Base-by-base conservation (phyloP, 2,797 vertebrate species). In the Myiothlypis chrysogaster region DNA sequence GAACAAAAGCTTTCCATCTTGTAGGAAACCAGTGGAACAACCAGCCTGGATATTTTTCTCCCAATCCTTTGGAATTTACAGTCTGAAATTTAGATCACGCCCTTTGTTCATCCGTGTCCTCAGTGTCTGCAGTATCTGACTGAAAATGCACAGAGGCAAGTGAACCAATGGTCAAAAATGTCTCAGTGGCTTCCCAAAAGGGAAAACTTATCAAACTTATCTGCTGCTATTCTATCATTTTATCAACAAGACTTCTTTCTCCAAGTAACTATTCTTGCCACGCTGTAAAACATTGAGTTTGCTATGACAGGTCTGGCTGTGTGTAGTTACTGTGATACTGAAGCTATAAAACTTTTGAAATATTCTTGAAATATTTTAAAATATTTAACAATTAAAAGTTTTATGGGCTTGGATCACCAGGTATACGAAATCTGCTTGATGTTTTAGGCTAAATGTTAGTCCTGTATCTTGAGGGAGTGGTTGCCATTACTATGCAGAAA, bases 401-500 rank as follows among this genome's bases (percentile, higher is more conserved):
- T 69, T 43, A 24, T 78, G 23, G n/a, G 41, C 18, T 78, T 85
- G 61, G 25, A 69, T 85, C 75, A 76, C 65, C 66, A 94, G 19
- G 12, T 8, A 6, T 8, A 52, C 35, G 32, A 93, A 64, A 83
- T 63, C 44, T 17, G 22, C 66, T 70, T 87, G n/a, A 44, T 77
- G 65, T 69, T 94, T 91, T 87, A 72, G 28, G 64, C 35, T 87
- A 30, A 77, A 73, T 43, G 7, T 81, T 95, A 76, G 60, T 34
- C 47, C 27, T 80, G 1, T 27, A 24, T 76, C 87, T 61, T 84
- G 60, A 70, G 79, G 75, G 80, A 93, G 82, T 83, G 8, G 30
- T 75, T 93, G 93, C 78, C 90, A 89, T 63, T 82, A 21, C n/a
- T 65, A 11, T 43, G 63, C 63, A 92, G 55, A 83, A 63, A 84